phyloP scores from a whole-genome alignment of 1,140 invertebrate species.

The Eupristina koningsbergeri region DNA sequence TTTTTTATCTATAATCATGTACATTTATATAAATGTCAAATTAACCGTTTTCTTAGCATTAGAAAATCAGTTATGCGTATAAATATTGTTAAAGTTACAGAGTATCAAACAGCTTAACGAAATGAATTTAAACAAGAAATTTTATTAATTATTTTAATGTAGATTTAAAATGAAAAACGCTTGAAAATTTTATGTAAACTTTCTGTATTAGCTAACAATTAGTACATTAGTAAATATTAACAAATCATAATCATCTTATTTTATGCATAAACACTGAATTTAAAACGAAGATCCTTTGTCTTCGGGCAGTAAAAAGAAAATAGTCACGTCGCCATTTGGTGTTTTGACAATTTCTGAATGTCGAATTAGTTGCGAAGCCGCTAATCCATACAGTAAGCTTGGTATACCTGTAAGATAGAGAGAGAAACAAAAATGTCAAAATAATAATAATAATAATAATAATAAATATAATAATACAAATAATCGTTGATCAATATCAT shows the following conservation, averaged over 20 bases:
- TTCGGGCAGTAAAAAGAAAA: conserved; percentile 91
- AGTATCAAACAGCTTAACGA: too few species aligned
- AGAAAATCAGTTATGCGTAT: too few species aligned
- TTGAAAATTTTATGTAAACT: too few species aligned
- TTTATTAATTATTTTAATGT: too few species aligned
- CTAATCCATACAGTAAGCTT: conserved; percentile 91
- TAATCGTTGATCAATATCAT: too few species aligned
- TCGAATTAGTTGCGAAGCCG: conserved; percentile 85
- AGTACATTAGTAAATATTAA: not conserved
- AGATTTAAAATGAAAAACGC: too few species aligned
- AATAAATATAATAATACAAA: too few species aligned
- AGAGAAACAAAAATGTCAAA: not conserved
- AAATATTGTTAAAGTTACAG: too few species aligned
- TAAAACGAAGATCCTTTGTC: conserved; percentile 84
- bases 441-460: not conserved
- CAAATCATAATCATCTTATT: not conserved
- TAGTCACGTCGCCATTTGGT: conserved; percentile 80
- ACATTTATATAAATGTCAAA: too few species aligned
- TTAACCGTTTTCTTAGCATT: too few species aligned
- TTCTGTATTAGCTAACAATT: conserved; percentile 3
- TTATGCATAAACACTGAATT: conserved; percentile 42
- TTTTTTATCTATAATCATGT: too few species aligned
- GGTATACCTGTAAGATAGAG: conserved; percentile 83
- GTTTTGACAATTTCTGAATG: conserved; percentile 86
- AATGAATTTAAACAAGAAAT: too few species aligned